These are phyloP conservation scores for Callinectes sapidus DNA, from an alignment of 2,888 invertebrate genomes.

Conservation along the genomic window DNA sequence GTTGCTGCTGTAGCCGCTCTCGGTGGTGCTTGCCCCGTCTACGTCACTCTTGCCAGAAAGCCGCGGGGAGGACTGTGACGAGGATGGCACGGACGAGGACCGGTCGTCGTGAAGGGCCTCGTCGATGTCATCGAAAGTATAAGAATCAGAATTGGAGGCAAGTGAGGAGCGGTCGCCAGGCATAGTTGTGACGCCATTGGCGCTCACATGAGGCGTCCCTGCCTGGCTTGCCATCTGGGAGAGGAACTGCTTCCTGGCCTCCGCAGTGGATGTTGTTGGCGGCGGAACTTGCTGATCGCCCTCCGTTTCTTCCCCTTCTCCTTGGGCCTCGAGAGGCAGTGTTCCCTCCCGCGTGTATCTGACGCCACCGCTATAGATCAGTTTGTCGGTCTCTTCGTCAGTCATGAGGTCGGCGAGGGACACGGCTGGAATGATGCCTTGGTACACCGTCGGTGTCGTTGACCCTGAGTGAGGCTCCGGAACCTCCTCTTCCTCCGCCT, in stretches of 20 bases:
- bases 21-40: conserved; percentile 72
- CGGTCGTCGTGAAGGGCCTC: conserved; percentile 79
- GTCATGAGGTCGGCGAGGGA: conserved; percentile 63
- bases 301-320: conserved; percentile 48
- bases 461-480: conserved; percentile 55
- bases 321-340: conserved; percentile 53
- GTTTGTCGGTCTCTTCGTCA: conserved; percentile 70
- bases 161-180: conserved; percentile 64
- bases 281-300: conserved; percentile 47
- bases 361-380: conserved; percentile 71
- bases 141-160: conserved; percentile 76
- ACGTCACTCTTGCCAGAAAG: conserved; percentile 69
- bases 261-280: conserved; percentile 39
- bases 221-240: conserved; percentile 59
- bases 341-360: conserved; percentile 71
- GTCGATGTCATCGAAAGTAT: conserved; percentile 82
- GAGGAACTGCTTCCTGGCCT: conserved; percentile 63
- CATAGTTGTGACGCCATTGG: conserved; percentile 48
- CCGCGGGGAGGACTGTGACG: conserved; percentile 68
- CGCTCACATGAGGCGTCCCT: conserved; percentile 40
- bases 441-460: conserved; percentile 64
- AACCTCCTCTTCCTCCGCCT: conserved; percentile 55
- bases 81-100: conserved; percentile 70
- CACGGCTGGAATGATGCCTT: conserved; percentile 65
- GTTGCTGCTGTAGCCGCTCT: conserved; percentile 72